Percentiles rank a stretch among this genome's conserved stretches.
phyloP scores from a whole-genome alignment of 2,888 invertebrate species.

The Temnothorax rugatulus region DNA sequence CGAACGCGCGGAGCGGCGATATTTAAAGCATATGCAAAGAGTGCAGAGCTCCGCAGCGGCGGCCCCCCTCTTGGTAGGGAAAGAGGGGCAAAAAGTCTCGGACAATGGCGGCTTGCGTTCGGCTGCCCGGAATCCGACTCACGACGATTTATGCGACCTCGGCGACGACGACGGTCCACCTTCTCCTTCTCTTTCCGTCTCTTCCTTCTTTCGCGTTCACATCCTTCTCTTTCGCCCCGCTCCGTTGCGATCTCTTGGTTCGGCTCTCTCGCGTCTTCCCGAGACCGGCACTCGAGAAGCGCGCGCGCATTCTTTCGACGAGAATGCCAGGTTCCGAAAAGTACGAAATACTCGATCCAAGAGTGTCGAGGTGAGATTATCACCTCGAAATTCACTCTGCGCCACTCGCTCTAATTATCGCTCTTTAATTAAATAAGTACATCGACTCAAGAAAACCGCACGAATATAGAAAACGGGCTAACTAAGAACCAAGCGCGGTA shows the following conservation, averaged over 20 bases:
- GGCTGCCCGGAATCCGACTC: conserved; percentile 84
- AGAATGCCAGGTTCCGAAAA: conserved; percentile 70
- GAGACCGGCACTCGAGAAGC: conserved; percentile 52
- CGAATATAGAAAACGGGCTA: too few species aligned
- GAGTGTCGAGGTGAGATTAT: conserved; percentile 8
- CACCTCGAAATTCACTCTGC: conserved; percentile 3
- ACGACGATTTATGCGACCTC: conserved; percentile 84
- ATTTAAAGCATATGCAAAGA: conserved; percentile 85
- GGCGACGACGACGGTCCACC: conserved; percentile 71
- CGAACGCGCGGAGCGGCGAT: conserved; percentile 77
- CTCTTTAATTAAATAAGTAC: too few species aligned
- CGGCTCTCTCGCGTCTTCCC: conserved; percentile 39
- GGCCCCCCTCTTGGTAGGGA: conserved; percentile 55
- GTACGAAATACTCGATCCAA: conserved; percentile 49
- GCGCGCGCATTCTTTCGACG: conserved; percentile 69
- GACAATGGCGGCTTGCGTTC: conserved; percentile 84
- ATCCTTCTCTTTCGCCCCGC: conserved; percentile 47
- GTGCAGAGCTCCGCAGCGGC: conserved; percentile 76
- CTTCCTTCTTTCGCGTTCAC: conserved; percentile 45
- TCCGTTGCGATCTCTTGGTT: conserved; percentile 50
- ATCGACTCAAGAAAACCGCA: too few species aligned
- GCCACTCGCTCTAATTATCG: background rate
- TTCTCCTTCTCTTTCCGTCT: conserved; percentile 60
- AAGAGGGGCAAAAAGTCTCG: conserved; percentile 79
- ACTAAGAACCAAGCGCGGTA: too few species aligned